These are phyloP conservation scores for Pipistrellus nathusii DNA, from an alignment of 2,797 vertebrate species.

Conservation along the genomic window DNA sequence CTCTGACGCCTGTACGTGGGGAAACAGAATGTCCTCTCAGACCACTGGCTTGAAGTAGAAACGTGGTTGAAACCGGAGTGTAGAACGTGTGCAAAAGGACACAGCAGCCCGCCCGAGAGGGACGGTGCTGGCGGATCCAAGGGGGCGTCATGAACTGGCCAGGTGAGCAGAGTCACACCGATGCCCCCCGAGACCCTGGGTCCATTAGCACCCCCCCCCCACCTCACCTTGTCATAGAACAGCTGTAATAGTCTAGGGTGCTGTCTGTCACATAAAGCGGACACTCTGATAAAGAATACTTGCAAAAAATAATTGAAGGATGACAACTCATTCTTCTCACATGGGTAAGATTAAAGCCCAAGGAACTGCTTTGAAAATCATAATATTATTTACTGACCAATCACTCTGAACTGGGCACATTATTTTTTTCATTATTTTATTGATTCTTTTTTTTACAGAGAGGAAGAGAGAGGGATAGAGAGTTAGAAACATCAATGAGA, in stretches of 20 bases:
- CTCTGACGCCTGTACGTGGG: slow-evolving; percentile 30
- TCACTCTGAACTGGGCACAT: neutral
- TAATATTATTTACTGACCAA: neutral
- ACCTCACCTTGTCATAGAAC: neutral
- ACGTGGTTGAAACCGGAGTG: neutral
- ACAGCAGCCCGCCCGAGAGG: neutral
- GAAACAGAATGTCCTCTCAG: slow-evolving; percentile 31
- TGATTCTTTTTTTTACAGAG: too few relatives aligned
- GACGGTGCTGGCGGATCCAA: neutral
- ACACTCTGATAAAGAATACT: neutral
- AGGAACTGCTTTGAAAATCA: slow-evolving; percentile 47
- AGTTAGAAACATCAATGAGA: too few relatives aligned
- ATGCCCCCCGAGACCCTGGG: neutral
- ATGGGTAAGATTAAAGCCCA: neutral
- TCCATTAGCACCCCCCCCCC: neutral
- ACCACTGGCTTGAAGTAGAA: slow-evolving; percentile 23
- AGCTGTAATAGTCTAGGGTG: neutral
- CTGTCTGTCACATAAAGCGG: neutral
- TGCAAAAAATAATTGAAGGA: slow-evolving; percentile 30
- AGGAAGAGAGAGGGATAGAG: too few relatives aligned
- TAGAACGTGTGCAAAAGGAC: neutral
- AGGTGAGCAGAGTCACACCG: neutral
- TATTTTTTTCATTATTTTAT: neutral
- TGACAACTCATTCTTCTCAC: slow-evolving; percentile 32
- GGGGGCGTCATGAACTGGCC: neutral